Evolutionary conservation across 2,888 invertebrate genomes (phyloP).

Genomic region (Tetanocera ferruginea): DNA sequence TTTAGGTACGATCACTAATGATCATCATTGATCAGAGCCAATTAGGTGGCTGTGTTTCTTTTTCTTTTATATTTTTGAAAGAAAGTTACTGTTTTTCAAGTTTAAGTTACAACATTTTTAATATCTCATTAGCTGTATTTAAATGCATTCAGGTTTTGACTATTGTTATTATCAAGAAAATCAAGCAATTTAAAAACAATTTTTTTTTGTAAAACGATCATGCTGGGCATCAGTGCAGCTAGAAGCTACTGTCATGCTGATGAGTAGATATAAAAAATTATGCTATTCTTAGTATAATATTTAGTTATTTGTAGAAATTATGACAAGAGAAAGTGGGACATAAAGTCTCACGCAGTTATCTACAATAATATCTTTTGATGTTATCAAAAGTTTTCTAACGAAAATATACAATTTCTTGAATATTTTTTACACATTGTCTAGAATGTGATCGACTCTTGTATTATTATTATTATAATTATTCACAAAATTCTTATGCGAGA

Average conservation of each 20-base stretch:
- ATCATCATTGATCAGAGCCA: slow-evolving; percentile 11
- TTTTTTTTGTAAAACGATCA: not conserved
- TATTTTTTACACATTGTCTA: no score
- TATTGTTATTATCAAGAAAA: not conserved
- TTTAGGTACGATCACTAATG: not conserved
- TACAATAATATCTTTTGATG: no score
- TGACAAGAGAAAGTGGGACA: no score
- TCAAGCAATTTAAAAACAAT: not conserved
- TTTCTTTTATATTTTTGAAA: not conserved
- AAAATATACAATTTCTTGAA: no score
- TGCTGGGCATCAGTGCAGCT: not conserved
- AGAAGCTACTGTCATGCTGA: not conserved
- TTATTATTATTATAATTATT: no score
- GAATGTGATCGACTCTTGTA: no score
- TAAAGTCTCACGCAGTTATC: no score
- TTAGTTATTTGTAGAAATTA: no score
- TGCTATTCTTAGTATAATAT: no score
- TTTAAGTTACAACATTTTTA: not conserved
- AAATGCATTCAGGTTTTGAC: not conserved
- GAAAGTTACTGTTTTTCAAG: not conserved
- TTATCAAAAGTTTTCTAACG: no score
- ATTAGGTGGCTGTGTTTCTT: not conserved
- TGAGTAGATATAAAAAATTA: no score
- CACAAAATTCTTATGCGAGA: no score
- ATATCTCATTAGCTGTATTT: not conserved